Base-by-base conservation (phyloP, 1,140 invertebrate genomes). In the Polypedilum vanderplanki region DNA sequence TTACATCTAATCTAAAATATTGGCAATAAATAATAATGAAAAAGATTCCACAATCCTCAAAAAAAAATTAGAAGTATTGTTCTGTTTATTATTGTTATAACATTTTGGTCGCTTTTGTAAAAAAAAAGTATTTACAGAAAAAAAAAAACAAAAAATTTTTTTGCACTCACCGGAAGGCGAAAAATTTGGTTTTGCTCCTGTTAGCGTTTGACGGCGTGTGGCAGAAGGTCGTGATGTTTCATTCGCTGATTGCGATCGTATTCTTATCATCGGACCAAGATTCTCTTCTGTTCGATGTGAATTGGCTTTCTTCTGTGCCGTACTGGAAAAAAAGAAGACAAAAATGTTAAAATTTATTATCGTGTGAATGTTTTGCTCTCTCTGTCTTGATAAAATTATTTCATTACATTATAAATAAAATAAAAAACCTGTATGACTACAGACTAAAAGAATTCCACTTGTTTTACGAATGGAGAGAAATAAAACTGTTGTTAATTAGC, bases 211-310 rank as follows among this genome's bases (percentile, higher is more conserved):
- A 5, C 87, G 83, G 73, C 88, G 82, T 46, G 86, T 83, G 24
- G 88, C 81, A 67, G 88, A 88, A 7, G 89, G 88, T 79, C 90
- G 90, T 40, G 90, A 91, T 22, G 87, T 85, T 83, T 93, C 91
- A 76, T 88, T 91, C 0, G 89, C 89, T 15, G 90, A 93, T 65
- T 85, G 89, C 67, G 90, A 91, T 79, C 90, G 84, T 82, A 87
- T 87, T 82, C 92, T 84, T 82, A 84, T 84, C 76, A 88, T 87
- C 74, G 90, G 89, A 74, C 85, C 87, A 20, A 87, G 82, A 76
- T 89, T 86, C 22, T 88, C 86, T 78, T 88, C 89, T 41, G 79
- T 85, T 41, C 17, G 12, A n/a, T 57, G 12, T 17, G n/a, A 22
- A 77, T 78, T 82, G 79, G 75, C 84, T 84, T 57, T 57, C 46